Evolutionary conservation across 2,888 invertebrate species (phyloP).

Genomic region (Scaptomyza caliginosa): DNA sequence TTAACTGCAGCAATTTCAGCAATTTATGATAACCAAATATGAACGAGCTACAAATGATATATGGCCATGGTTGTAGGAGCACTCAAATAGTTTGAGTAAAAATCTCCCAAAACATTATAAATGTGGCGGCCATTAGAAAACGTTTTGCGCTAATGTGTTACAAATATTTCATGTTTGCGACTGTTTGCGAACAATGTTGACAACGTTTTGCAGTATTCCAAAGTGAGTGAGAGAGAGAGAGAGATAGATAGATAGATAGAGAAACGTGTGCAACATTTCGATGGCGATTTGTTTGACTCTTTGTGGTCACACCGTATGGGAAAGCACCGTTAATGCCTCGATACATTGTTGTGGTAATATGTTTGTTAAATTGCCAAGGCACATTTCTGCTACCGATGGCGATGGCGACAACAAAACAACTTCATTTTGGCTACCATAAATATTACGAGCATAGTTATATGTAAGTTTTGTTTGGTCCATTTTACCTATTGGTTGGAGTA

Average conservation of each 20-base stretch:
- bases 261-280: slow-evolving; percentile 27
- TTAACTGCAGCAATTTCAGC: slow-evolving; percentile 47
- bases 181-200: slow-evolving; percentile 41
- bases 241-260: not conserved
- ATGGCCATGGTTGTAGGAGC: slow-evolving; percentile 23
- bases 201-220: slow-evolving; percentile 5
- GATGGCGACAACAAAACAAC: slow-evolving; percentile 56
- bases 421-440: slow-evolving; percentile 67
- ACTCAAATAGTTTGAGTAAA: slow-evolving; percentile 2
- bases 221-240: not conserved
- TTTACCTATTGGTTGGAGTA: slow-evolving; percentile 22
- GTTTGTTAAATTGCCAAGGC: slow-evolving; percentile 70
- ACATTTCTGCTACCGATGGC: slow-evolving; percentile 58
- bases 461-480: slow-evolving; percentile 39
- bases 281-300: slow-evolving; percentile 41
- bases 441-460: slow-evolving; percentile 43
- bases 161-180: slow-evolving; percentile 69
- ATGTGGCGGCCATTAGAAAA: slow-evolving; percentile 70
- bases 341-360: slow-evolving; percentile 77
- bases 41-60: slow-evolving; percentile 41
- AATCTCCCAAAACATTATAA: slow-evolving; percentile 61
- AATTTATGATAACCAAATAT: slow-evolving; percentile 40
- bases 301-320: slow-evolving; percentile 54
- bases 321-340: slow-evolving; percentile 72
- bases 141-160: slow-evolving; percentile 77